Conservation (phyloP, 1,140 invertebrate genomes). For the Dendroctonus valens region DNA sequence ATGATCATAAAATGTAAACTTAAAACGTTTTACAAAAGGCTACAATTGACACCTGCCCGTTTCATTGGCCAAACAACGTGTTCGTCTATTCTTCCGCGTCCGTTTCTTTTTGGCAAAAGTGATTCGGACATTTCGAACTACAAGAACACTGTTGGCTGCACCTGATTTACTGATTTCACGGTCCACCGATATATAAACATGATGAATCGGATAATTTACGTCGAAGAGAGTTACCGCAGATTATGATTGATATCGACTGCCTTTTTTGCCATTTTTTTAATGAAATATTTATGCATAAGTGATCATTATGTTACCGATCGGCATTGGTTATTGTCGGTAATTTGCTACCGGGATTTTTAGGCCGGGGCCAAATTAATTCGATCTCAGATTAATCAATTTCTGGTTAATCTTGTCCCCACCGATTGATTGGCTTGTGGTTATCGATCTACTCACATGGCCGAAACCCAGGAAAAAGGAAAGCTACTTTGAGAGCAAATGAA, state of each 20-base stretch:
- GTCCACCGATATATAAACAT: constrained; percentile 24
- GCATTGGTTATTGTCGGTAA: constrained; percentile 17
- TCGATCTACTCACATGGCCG: no score
- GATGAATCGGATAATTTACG: constrained; percentile 28
- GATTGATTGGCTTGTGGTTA: no score
- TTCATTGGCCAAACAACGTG: no score
- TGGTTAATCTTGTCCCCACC: background rate
- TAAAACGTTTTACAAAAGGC: no score
- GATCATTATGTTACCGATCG: constrained; percentile 25
- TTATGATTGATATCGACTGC: constrained; percentile 21
- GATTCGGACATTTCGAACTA: background rate
- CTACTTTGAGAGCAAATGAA: no score
- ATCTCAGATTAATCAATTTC: constrained; percentile 12
- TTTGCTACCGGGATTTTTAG: constrained; percentile 21
- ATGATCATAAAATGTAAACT: no score
- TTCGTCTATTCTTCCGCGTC: no score
- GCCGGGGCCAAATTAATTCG: constrained; percentile 16
- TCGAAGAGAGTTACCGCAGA: constrained; percentile 11
- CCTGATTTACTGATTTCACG: constrained; percentile 24
- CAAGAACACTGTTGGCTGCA: background rate
- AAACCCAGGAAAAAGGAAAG: no score
- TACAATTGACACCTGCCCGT: no score
- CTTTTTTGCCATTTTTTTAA: constrained; percentile 25
- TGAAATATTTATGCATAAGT: constrained; percentile 30
- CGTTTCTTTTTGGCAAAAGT: no score